Base-by-base conservation (phyloP, 1,140 invertebrate genomes). In the Carposina sasakii region DNA sequence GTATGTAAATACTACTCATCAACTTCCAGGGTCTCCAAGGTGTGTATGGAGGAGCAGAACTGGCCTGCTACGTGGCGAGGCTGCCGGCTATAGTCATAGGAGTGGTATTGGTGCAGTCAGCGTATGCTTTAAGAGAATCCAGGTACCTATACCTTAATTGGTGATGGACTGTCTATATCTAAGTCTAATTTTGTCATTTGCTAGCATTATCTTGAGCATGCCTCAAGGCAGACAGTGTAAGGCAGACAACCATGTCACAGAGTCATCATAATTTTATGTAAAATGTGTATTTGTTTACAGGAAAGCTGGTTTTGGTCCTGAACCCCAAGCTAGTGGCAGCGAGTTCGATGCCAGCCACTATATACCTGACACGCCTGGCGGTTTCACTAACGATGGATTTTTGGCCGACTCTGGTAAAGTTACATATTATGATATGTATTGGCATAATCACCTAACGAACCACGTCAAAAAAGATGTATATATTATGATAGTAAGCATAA, bases 301-400 rank as follows among this genome's bases (percentile, higher is more conserved):
- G 51, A 77, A 76, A 46, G 50, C 57, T 0, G 76, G 76, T 3
- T 79, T 71, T 41, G 61, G 50, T 54, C 60, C 73, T 49, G 63
- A 71, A 30, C 57, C 63, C 22, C 54, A 68, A 50, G 67, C 86
- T 41, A 87, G 86, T 6, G 86, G 87, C 36, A 88, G 87, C 50
- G 88, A 89, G 69, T 89, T 89, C 52, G 88, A 89, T 52, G 88
- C 88, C 16, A 88, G 87, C 50, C 85, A 88, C 47, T 89, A 85
- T 51, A 76, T 88, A n/a, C 86, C 87, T 1, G 79, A 84, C 17
- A 61, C 76, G 0, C 64, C 71, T 10, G 65, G 51, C 15, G 82
- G 82, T 1, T 86, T 85, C 51, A 76, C 83, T n/a, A 85, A 85
- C 57, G 86, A 86, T 42, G 82, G 75, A 15, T 79, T 86, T 60